Evolutionary conservation across 1,140 invertebrate species (phyloP).

Genomic region (Drosophila azteca): DNA sequence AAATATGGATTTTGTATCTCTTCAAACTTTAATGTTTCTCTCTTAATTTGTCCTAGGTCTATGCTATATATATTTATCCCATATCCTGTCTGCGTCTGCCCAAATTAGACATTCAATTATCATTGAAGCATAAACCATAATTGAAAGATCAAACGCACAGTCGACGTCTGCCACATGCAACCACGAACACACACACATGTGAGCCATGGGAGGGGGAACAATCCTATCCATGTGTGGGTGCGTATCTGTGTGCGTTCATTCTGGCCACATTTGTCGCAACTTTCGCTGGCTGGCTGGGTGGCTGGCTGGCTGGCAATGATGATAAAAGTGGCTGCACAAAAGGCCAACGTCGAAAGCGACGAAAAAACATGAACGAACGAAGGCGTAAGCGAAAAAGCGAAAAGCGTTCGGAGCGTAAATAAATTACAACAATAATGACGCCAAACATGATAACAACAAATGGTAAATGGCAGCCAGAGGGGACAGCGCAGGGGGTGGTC

Average conservation of each 20-base stretch:
- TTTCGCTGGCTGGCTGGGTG: constrained; percentile 21
- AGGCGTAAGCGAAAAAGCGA: constrained; percentile 74
- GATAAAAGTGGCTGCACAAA: constrained; percentile 49
- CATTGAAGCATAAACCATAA: constrained; percentile 76
- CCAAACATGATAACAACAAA: constrained; percentile 79
- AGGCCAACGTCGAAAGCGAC: not conserved
- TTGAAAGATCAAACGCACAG: constrained; percentile 74
- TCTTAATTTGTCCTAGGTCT: no score
- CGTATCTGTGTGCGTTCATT: not conserved
- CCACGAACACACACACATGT: not conserved
- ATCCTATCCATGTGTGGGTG: constrained; percentile 2
- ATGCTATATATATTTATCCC: not conserved
- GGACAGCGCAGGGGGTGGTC: not conserved
- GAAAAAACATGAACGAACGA: constrained; percentile 26
- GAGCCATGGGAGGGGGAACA: no score
- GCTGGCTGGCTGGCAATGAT: not conserved
- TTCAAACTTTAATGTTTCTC: not conserved
- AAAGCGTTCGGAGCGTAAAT: constrained; percentile 77
- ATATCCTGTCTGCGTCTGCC: constrained; percentile 20
- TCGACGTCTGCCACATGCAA: constrained; percentile 33
- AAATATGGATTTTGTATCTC: not conserved
- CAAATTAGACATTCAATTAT: constrained; percentile 70
- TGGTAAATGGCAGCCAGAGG: constrained; percentile 18
- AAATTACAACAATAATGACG: constrained; percentile 81
- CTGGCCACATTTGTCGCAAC: constrained; percentile 65